These are phyloP conservation scores for Spisula solida DNA, from an alignment of 2,888 invertebrate genomes.

Conservation along the genomic window DNA sequence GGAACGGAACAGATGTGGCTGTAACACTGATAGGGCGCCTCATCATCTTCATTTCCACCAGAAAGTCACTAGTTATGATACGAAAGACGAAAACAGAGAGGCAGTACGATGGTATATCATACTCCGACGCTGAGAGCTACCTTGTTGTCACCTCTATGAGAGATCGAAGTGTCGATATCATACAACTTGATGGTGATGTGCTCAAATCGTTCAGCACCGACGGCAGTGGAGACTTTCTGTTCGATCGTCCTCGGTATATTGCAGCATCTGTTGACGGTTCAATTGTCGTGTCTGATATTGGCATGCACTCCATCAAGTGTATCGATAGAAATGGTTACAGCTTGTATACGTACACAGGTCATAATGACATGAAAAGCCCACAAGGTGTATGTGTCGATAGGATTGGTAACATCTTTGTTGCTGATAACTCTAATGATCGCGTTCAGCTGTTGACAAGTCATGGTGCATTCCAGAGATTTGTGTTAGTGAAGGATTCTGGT, in stretches of 20 bases:
- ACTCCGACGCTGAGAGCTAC: conserved; percentile 67
- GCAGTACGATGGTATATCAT: conserved; percentile 81
- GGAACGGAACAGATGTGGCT: conserved; percentile 79
- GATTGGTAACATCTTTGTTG: conserved; percentile 81
- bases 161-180: conserved; percentile 77
- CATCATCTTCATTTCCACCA: conserved; percentile 77
- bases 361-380: conserved; percentile 75
- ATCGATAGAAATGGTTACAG: conserved; percentile 73
- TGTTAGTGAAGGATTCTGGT: conserved; percentile 78
- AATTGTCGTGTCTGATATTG: conserved; percentile 80
- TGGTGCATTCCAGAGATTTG: conserved; percentile 79
- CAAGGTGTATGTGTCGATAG: conserved; percentile 81
- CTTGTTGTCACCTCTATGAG: conserved; percentile 77
- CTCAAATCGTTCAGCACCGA: conserved; percentile 74
- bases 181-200: conserved; percentile 76
- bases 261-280: conserved; percentile 75
- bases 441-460: conserved; percentile 79
- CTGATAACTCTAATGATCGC: conserved; percentile 79
- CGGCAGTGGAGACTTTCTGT: conserved; percentile 68
- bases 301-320: conserved; percentile 73
- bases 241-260: conserved; percentile 78
- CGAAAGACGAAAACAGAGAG: conserved; percentile 78
- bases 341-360: conserved; percentile 75
- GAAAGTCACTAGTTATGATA: conserved; percentile 74
- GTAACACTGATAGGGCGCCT: conserved; percentile 79